These are phyloP conservation scores for Antheraea yamamai DNA, from an alignment of 2,888 invertebrate species.

Conservation along the genomic window DNA sequence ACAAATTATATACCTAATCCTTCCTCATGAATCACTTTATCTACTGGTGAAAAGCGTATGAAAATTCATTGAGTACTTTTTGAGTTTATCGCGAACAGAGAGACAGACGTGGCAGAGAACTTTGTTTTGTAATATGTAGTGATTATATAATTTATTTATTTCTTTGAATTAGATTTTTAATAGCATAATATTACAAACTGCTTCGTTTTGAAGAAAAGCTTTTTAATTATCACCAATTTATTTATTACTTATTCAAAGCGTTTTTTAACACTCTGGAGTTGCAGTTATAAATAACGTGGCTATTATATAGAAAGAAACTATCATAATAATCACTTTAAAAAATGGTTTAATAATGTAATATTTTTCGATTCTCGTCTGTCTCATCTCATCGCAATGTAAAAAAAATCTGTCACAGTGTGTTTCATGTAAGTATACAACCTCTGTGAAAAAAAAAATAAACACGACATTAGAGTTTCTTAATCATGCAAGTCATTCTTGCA, in stretches of 20 bases:
- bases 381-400: neutral
- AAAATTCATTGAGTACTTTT: no score
- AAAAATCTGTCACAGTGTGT: no score
- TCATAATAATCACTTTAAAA: neutral
- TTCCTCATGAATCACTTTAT: no score
- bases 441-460: neutral
- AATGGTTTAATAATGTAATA: neutral
- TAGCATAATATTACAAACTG: neutral
- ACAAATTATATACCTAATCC: no score
- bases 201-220: neutral
- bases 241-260: neutral
- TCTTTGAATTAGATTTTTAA: neutral
- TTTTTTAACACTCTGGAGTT: neutral
- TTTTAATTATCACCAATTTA: no score
- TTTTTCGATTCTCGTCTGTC: neutral
- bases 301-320: neutral
- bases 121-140: no score
- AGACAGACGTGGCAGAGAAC: no score
- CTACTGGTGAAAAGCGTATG: no score
- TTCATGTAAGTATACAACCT: neutral
- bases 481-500: slow-evolving; percentile 8
- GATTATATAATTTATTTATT: no score
- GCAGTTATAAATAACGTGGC: neutral
- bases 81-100: no score
- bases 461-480: neutral